Evolutionary conservation across 1,140 invertebrate species (phyloP), one percentile per base, ranked within the genome.

Genomic region (Platorchestia sp.): DNA sequence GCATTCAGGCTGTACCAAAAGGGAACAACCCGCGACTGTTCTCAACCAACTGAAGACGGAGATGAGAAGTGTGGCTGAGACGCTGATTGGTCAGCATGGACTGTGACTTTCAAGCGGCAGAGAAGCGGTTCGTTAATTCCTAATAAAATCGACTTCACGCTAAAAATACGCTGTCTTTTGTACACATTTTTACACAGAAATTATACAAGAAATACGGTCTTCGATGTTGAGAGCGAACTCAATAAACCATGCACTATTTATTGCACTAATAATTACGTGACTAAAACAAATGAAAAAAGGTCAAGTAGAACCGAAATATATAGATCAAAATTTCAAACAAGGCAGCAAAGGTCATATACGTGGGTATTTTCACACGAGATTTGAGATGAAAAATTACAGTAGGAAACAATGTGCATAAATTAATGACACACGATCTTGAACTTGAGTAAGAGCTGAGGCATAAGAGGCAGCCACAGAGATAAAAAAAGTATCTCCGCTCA

Each of bases 141-240:
- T 75, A 75, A 75, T 75, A 19, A 36, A 75, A 75, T 75, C 27
- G 59, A 75, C 27, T 75, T 75, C 27, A 75, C 59, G 14, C 59
- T 75, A 75, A 22, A 36, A 75, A 75, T 75, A 75, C 36, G 59
- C 27, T 36, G 59, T 75, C n/a, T 75, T 51, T 75, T 75, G 59
- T 75, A 75, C 59, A 75, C 59, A 75, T 75, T 75, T 75, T 75
- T 75, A 75, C 59, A 75, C 59, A 75, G 59, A 36, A 75, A 75
- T 75, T 75, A 75, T 75, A 75, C 27, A 75, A 75, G 27, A 75
- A 75, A 75, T 36, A 75, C 10, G 59, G 36, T 36, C 59, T 75
- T 75, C 59, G 59, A 75, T 75, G 59, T 36, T 10, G 36, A 22
- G 14, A 14, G 59, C 36, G 59, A 75, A 75, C 27, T 3, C 59